These are phyloP conservation scores for Paramisgurnus dabryanus DNA, from an alignment of 2,113 vertebrate genomes.

Conservation along the genomic window DNA sequence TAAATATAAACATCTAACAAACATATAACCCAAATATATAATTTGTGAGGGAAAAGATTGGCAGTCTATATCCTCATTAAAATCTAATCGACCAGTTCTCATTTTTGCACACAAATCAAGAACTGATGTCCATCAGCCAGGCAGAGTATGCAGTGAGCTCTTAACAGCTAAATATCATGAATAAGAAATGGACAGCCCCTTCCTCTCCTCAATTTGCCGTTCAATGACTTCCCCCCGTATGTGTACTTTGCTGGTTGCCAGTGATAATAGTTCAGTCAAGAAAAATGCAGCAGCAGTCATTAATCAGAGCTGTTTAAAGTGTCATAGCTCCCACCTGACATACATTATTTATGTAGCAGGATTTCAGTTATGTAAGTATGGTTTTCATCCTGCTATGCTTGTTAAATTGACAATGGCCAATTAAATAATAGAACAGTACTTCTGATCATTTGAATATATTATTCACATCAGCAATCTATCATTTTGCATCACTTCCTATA, in stretches of 20 bases:
- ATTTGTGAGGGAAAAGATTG: not conserved
- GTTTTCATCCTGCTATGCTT: conserved; percentile 16
- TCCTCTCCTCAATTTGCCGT: conserved; percentile 37
- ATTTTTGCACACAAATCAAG: conserved; percentile 7
- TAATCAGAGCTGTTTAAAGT: conserved; percentile 41
- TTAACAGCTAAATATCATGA: conserved; percentile 54
- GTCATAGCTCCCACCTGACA: conserved; percentile 29
- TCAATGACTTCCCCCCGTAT: conserved; percentile 46
- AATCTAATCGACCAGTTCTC: not conserved
- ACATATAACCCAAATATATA: not conserved
- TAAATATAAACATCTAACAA: not conserved
- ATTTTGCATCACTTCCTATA: not conserved
- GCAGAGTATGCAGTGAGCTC: conserved; percentile 28
- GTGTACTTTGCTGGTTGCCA: conserved; percentile 23
- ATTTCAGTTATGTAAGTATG: conserved; percentile 25
- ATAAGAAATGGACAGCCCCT: conserved; percentile 48
- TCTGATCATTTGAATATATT: not conserved
- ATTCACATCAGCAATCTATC: not conserved
- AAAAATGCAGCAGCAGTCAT: conserved; percentile 32
- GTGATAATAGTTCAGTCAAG: conserved; percentile 31
- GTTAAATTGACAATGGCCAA: not conserved
- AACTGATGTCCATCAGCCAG: conserved; percentile 9
- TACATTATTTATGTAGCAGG: conserved; percentile 38
- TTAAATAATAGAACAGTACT: not conserved
- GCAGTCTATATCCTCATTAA: too few species aligned